Base-by-base conservation (phyloP, 92 coral and sea anemone species). In the Palythoa grandis region DNA sequence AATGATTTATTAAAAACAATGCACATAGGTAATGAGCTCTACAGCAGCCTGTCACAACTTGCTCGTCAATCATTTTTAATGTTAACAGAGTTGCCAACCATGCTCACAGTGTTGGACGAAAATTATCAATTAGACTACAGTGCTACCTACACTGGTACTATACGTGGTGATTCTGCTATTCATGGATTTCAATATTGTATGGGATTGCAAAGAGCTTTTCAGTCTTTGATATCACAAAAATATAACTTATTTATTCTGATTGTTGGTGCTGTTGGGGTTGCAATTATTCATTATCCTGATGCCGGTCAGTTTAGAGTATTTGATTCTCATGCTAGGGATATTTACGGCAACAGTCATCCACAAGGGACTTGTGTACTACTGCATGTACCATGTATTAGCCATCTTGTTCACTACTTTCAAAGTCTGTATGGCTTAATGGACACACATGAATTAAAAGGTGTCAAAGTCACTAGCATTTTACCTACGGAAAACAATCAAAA, bases 181-280 rank as follows among this genome's bases (percentile, higher is more conserved):
- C 54, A 88, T 13, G 90, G 77, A 82, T 72, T 53, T 82, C 66
- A 88, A 76, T 82, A 60, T 67, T 66, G 90, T 73, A 73, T 77
- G 58, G 70, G 70, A 70, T 82, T 88, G 60, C 90, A 74, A 82
- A 82, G 75, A 72, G 87, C 90, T 52, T 88, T 88, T 60, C 87
- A 88, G 60, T 71, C 83, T 12, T 47, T 88, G 17, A 79, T 87
- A 70, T 79, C 86, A 79, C 82, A 88, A 53, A 61, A 73, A 66
- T 88, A 88, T 35, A 58, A 50, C 39, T 22, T 15, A 52, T 88
- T 88, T 82, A 74, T 74, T 70, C 70, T 82, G 68, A 82, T 77
- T 70, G 83, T 88, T 25, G 83, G 90, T 48, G 66, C 52, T 56
- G 68, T 60, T 82, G 78, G 77, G 25, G 91, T 72, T 72, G 76